These are phyloP conservation scores for Drosophila sechellia DNA, from an alignment of 1,140 invertebrate genomes.

Conservation along the genomic window DNA sequence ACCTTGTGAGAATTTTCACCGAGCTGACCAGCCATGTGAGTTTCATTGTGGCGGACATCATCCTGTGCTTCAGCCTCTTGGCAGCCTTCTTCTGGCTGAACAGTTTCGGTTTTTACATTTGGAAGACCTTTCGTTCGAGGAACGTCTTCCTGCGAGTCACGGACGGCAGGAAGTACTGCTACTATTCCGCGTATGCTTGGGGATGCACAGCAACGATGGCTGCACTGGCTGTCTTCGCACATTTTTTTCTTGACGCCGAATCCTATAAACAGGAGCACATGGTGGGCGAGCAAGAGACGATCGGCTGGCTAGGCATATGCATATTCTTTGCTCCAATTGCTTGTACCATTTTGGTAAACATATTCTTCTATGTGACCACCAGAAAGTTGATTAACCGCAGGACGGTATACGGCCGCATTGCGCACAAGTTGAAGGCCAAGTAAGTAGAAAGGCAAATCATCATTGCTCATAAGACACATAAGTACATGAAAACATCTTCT, in stretches of 20 bases:
- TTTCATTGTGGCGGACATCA: slow-evolving; percentile 90
- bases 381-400: slow-evolving; percentile 91
- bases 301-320: slow-evolving; percentile 91
- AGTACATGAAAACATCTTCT: not conserved
- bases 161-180: slow-evolving; percentile 93
- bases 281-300: slow-evolving; percentile 88
- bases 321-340: slow-evolving; percentile 92
- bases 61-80: slow-evolving; percentile 90
- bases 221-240: slow-evolving; percentile 90
- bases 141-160: slow-evolving; percentile 93
- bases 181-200: slow-evolving; percentile 93
- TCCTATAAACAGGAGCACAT: slow-evolving; percentile 85
- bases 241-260: slow-evolving; percentile 91
- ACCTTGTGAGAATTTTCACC: slow-evolving; percentile 91
- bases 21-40: slow-evolving; percentile 91
- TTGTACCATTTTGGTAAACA: slow-evolving; percentile 90
- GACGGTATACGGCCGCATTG: slow-evolving; percentile 92
- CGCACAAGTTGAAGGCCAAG: slow-evolving; percentile 93
- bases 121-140: slow-evolving; percentile 93
- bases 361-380: slow-evolving; percentile 92
- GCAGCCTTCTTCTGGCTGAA: slow-evolving; percentile 94
- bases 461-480: not conserved
- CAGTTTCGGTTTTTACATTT: slow-evolving; percentile 93
- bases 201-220: slow-evolving; percentile 89
- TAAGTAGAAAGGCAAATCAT: slow-evolving; percentile 63